These are phyloP conservation scores for Pteronura brasiliensis DNA, from an alignment of 2,113 vertebrate species.

Conservation along the genomic window DNA sequence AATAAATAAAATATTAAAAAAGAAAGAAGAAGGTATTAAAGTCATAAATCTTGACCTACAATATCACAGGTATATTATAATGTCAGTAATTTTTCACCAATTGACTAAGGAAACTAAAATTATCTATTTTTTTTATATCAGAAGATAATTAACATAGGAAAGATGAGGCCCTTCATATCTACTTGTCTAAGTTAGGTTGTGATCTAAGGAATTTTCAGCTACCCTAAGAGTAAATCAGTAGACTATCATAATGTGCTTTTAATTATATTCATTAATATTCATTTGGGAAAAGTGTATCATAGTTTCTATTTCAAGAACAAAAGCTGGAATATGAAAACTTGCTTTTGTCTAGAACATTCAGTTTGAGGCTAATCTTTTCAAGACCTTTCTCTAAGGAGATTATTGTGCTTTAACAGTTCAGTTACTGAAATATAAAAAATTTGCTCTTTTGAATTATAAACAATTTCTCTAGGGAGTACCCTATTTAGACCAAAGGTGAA, in stretches of 20 bases:
- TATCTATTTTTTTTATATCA: slow-evolving; percentile 25
- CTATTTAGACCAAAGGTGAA: background rate
- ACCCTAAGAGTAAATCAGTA: slow-evolving; percentile 47
- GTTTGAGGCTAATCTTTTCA: slow-evolving; percentile 38
- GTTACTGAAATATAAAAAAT: slow-evolving; percentile 4
- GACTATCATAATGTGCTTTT: slow-evolving; percentile 57
- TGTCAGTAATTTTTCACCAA: background rate
- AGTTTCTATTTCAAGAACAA: slow-evolving; percentile 69
- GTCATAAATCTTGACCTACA: slow-evolving; percentile 9
- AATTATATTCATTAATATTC: slow-evolving; percentile 72
- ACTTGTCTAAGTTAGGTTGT: slow-evolving; percentile 40
- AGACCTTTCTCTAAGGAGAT: slow-evolving; percentile 45
- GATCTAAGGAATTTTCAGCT: slow-evolving; percentile 51
- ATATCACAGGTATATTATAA: background rate
- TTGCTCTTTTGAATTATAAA: slow-evolving; percentile 9
- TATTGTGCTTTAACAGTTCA: background rate
- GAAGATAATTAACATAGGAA: slow-evolving; percentile 36
- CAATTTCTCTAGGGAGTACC: background rate
- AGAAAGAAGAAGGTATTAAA: background rate
- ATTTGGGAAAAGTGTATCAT: slow-evolving; percentile 50
- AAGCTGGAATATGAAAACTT: slow-evolving; percentile 61
- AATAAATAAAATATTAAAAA: background rate
- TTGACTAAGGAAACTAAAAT: slow-evolving; percentile 39
- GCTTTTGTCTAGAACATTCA: slow-evolving; percentile 46
- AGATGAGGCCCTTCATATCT: background rate